Percentiles rank a stretch among this genome's conserved stretches.
Conservation (phyloP, 64 coral and sea anemone genomes). For the Cladopsammia gracilis region DNA sequence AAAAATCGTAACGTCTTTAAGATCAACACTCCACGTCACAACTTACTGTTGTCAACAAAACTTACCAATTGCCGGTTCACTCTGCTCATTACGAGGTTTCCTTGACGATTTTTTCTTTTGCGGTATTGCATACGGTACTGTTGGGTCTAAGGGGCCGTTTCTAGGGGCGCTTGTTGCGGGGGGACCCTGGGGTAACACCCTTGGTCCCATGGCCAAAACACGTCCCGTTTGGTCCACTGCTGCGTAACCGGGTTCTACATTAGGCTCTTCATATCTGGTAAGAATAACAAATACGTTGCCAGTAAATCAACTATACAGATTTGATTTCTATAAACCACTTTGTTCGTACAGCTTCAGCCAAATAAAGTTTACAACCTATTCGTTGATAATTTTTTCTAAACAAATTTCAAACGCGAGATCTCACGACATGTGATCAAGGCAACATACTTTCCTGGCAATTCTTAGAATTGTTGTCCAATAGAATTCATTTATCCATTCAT, state of each 20-base stretch:
- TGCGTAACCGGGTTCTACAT: constrained; percentile 39
- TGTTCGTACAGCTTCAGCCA: too few species aligned
- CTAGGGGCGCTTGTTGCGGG: not conserved
- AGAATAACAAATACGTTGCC: not conserved
- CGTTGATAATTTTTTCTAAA: too few species aligned
- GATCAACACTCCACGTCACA: too few species aligned
- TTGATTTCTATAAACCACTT: not conserved
- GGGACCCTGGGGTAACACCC: constrained; percentile 16
- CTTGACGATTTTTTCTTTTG: constrained; percentile 55
- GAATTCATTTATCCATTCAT: too few species aligned
- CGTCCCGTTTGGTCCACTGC: constrained; percentile 14
- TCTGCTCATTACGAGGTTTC: constrained; percentile 25
- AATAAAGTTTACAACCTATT: too few species aligned
- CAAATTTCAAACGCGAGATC: too few species aligned
- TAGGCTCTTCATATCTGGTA: constrained; percentile 14
- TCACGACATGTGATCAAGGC: too few species aligned
- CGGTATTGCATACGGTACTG: constrained; percentile 41
- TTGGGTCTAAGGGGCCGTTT: constrained; percentile 50
- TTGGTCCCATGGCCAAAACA: not conserved
- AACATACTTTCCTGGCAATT: too few species aligned
- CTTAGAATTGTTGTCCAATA: too few species aligned
- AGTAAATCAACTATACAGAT: too few species aligned
- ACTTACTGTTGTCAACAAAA: not conserved
- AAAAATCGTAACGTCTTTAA: too few species aligned
- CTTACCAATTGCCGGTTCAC: constrained; percentile 75